Evolutionary conservation across 2,113 vertebrate genomes (phyloP), one percentile per base, ranked within the genome.

Genomic region (Triplophysa dalaica): DNA sequence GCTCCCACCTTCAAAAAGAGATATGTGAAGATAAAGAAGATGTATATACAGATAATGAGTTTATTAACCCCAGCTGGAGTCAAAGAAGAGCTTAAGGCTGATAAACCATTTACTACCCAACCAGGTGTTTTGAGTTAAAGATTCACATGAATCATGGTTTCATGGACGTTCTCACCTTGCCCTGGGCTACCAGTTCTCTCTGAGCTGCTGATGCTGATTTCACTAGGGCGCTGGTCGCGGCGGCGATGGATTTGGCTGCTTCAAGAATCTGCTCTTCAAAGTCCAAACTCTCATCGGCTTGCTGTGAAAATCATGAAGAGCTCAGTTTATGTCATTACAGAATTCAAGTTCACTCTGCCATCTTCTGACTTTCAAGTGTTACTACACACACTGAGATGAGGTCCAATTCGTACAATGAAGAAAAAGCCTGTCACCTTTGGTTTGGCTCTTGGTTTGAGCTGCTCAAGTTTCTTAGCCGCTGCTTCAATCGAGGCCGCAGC

Each of bases 201-300:
- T 99, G 98, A 79, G 98, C 98, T 9, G 96, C 98, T 0, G 98
- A 99, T n/a, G 98, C 98, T 0, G 98, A 99, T 86, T 99, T 99
- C 84, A 99, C 98, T 1, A 99, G 93, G 74, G 98, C 97, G 38
- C 98, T 99, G 38, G 97, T 99, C 52, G 97, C 98, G 29, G 98
- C 98, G 54, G 98, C 98, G 77, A 99, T 99, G 85, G 98, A 98
- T 77, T 98, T 99, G 56, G 98, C 98, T 33, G 97, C 98, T 90
- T 99, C 98, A 74, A 99, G 91, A 85, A 99, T 99, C 93, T 99
- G 98, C 87, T 98, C 98, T 90, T 99, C 98, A 81, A 99, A 99
- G 90, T 99, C 94, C 92, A 99, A 91, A 1, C 94, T 96, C 90
- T 99, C 98, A 72, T 99, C 97, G 17, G 97, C 97, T 94, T 98